Conservation (phyloP, 2,113 vertebrate genomes). For the Odontophorus gujanensis region DNA sequence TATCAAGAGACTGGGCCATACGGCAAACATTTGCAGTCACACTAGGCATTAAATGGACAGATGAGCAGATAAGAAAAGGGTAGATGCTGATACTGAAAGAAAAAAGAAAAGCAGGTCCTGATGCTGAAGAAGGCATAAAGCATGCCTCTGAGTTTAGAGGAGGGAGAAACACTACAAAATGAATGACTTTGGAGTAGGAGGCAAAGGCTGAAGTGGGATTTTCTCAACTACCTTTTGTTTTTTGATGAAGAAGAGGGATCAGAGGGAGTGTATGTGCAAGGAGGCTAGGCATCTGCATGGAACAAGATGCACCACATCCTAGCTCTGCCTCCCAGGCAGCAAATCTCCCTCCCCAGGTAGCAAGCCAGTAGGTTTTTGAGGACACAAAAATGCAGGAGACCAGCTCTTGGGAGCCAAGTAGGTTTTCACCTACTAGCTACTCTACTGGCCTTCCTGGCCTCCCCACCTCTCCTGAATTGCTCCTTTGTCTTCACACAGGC, state of each 20-base stretch:
- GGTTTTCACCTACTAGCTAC: neutral
- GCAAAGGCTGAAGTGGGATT: neutral
- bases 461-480: neutral
- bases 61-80: neutral
- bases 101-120: neutral
- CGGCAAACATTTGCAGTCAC: neutral
- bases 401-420: neutral
- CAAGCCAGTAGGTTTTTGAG: neutral
- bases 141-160: neutral
- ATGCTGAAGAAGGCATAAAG: neutral
- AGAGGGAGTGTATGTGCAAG: neutral
- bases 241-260: neutral
- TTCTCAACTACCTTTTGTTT: neutral
- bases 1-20: constrained; percentile 12
- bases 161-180: neutral
- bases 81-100: neutral
- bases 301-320: neutral
- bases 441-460: neutral
- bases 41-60: neutral
- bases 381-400: neutral
- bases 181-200: neutral
- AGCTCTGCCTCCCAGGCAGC: neutral
- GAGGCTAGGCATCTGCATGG: neutral
- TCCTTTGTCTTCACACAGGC: neutral
- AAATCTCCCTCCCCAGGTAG: neutral